Conservation (phyloP, 2,113 vertebrate species). For the Dipodomys spectabilis region DNA sequence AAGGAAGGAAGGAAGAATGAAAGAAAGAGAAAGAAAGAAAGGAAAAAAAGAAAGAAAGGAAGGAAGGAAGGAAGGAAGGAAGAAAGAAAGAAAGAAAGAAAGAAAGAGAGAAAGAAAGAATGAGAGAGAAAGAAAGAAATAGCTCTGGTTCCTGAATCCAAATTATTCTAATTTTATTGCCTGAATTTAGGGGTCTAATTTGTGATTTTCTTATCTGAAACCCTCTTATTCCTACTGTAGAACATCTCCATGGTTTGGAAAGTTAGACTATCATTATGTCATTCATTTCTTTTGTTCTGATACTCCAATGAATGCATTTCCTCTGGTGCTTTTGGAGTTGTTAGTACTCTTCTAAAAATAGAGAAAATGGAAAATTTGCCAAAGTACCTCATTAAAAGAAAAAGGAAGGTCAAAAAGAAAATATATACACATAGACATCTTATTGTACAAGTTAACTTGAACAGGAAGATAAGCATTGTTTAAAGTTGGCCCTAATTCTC, state of each 20-base stretch:
- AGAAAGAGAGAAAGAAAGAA: no score
- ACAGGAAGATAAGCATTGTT: neutral
- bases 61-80: no score
- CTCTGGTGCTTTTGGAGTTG: conserved; percentile 18
- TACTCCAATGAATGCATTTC: conserved; percentile 16
- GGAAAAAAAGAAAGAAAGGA: no score
- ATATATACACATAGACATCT: conserved; percentile 40
- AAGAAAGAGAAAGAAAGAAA: no score
- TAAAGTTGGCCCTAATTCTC: conserved; percentile 2
- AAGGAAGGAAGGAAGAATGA: no score
- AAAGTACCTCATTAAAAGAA: conserved; percentile 52
- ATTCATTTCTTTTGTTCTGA: conserved; percentile 49
- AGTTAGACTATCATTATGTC: neutral
- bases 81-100: no score
- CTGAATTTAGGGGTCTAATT: conserved; percentile 41
- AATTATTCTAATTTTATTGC: conserved; percentile 7
- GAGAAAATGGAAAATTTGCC: conserved; percentile 36
- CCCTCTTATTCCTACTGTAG: neutral
- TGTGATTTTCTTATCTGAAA: neutral
- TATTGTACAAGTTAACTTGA: conserved; percentile 40
- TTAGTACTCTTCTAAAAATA: conserved; percentile 64
- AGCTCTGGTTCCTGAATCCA: neutral
- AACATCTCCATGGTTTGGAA: conserved; percentile 7
- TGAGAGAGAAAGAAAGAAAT: no score
- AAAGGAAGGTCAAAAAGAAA: conserved; percentile 50